phyloP scores from a whole-genome alignment of 1,140 invertebrate genomes.

The Colletes latitarsis region DNA sequence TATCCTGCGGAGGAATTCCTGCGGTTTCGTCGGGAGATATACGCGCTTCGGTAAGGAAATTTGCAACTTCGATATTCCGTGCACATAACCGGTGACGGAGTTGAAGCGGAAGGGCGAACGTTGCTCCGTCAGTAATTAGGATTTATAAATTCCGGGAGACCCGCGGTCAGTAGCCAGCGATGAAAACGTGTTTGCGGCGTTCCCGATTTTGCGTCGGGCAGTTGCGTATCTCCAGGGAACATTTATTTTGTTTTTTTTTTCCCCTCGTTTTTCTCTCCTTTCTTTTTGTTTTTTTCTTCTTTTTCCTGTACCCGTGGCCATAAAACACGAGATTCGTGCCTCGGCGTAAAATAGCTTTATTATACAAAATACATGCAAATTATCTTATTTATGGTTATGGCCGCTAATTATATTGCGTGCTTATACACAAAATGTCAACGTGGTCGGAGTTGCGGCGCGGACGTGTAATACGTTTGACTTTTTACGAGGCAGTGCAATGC shows the following conservation, averaged over 20 bases:
- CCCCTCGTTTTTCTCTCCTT: too few relatives aligned
- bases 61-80: not conserved
- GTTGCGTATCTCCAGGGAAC: conserved; percentile 27
- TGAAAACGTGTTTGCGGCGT: conserved; percentile 50
- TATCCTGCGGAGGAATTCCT: too few relatives aligned
- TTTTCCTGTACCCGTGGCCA: conserved; percentile 17
- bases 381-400: conserved; percentile 78
- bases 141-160: conserved; percentile 33
- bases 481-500: conserved; percentile 72
- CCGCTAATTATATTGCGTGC: conserved; percentile 76
- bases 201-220: conserved; percentile 42
- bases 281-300: conserved; percentile 7
- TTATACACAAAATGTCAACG: conserved; percentile 78
- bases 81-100: not conserved
- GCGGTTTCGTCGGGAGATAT: too few relatives aligned
- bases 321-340: conserved; percentile 70
- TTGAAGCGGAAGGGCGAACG: conserved; percentile 17
- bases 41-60: not conserved
- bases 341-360: conserved; percentile 76
- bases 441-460: conserved; percentile 60
- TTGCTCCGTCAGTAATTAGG: conserved; percentile 25
- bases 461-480: conserved; percentile 70
- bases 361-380: conserved; percentile 78
- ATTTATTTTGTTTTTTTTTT: conserved; percentile 32
- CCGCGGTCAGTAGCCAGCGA: conserved; percentile 24